Conservation (phyloP, 2,797 vertebrate genomes). For the Hoplostethus atlanticus region DNA sequence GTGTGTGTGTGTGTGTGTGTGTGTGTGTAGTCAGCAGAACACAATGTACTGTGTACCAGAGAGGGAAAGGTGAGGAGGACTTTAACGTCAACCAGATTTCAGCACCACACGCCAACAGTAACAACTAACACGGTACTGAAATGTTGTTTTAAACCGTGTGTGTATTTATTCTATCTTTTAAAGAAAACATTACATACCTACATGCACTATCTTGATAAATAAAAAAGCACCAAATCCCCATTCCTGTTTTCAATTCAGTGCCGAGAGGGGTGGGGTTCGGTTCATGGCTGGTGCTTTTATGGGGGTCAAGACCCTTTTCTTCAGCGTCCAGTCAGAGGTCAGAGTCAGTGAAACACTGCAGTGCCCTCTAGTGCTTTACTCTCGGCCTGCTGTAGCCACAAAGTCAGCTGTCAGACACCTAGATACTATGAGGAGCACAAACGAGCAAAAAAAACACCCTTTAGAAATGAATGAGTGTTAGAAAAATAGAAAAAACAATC, state of each 20-base stretch:
- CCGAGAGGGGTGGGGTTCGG: constrained; percentile 52
- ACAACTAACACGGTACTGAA: constrained; percentile 76
- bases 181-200: constrained; percentile 86
- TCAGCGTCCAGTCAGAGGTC: constrained; percentile 83
- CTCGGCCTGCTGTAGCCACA: constrained; percentile 41
- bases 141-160: constrained; percentile 85
- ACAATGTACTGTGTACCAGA: constrained; percentile 53
- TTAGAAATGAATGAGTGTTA: too few relatives aligned
- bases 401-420: constrained; percentile 25
- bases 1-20: constrained; percentile 14
- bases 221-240: constrained; percentile 66
- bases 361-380: constrained; percentile 92
- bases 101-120: constrained; percentile 80
- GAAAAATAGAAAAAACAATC: not conserved
- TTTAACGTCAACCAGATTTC: constrained; percentile 82
- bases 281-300: constrained; percentile 50
- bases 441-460: not conserved
- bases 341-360: constrained; percentile 87
- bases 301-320: constrained; percentile 80
- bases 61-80: constrained; percentile 78
- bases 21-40: constrained; percentile 80
- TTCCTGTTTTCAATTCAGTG: constrained; percentile 70
- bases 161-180: constrained; percentile 85
- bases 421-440: not conserved
- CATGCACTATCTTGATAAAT: constrained; percentile 79